Evolutionary conservation across 1,140 invertebrate genomes (phyloP).

Genomic region (Pinna nobilis): DNA sequence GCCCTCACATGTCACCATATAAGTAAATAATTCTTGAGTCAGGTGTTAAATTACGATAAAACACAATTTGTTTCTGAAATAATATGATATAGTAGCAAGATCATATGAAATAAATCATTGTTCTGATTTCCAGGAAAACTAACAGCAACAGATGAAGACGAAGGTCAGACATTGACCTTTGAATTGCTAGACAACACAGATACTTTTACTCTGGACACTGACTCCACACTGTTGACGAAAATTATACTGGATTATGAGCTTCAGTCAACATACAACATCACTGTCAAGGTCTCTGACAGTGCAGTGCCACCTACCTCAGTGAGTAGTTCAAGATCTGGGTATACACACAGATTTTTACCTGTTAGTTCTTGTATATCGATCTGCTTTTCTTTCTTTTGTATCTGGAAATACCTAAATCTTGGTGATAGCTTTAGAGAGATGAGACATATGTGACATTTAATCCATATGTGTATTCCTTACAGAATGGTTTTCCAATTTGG

Average conservation of each 20-base stretch:
- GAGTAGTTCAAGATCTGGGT: no score
- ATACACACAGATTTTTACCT: no score
- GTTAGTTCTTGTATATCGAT: no score
- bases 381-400: no score
- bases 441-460: no score
- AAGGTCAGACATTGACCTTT: constrained; percentile 38
- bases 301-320: constrained; percentile 36
- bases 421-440: no score
- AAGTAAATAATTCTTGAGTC: neutral
- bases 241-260: constrained; percentile 47
- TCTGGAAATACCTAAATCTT: no score
- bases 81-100: no score
- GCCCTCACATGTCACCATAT: no score
- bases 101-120: no score
- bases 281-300: constrained; percentile 48
- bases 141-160: constrained; percentile 48
- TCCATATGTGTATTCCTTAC: no score
- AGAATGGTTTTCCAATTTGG: no score
- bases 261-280: constrained; percentile 33
- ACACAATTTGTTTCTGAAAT: neutral
- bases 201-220: constrained; percentile 38
- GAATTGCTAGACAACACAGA: constrained; percentile 44
- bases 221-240: constrained; percentile 28
- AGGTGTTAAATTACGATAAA: neutral
- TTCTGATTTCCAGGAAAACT: constrained; percentile 44